Percentiles rank a stretch among this genome's conserved stretches.
Evolutionary conservation across 2,888 invertebrate genomes (phyloP).

Genomic region (Athalia circularis): DNA sequence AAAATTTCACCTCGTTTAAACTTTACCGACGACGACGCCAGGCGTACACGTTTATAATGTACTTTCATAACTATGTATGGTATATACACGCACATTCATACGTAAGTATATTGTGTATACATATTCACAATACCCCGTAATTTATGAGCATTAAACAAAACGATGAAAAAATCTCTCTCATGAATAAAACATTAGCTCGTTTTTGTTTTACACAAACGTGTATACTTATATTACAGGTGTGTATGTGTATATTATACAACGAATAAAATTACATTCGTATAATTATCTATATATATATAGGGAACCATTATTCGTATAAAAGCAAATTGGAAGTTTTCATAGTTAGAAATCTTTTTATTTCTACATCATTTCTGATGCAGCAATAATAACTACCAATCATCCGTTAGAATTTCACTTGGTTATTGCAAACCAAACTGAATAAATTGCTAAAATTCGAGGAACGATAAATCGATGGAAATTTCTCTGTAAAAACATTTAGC

Average conservation of each 20-base stretch:
- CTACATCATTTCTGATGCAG: too few species aligned
- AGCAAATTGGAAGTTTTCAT: slow-evolving; percentile 36
- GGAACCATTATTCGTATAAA: slow-evolving; percentile 14
- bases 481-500: too few species aligned
- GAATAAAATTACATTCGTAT: background rate
- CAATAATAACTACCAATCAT: too few species aligned
- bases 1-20: slow-evolving; percentile 34
- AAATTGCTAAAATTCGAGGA: background rate
- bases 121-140: slow-evolving; percentile 36
- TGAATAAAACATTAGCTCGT: slow-evolving; percentile 30
- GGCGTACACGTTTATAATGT: background rate
- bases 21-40: background rate
- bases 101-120: background rate
- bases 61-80: background rate
- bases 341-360: background rate
- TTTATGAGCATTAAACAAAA: slow-evolving; percentile 39
- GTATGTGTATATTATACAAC: background rate
- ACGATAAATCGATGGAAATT: background rate
- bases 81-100: background rate
- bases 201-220: background rate
- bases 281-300: background rate
- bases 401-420: slow-evolving; percentile 19
- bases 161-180: slow-evolving; percentile 12
- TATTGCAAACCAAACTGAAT: slow-evolving; percentile 1
- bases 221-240: background rate